These are phyloP conservation scores for Callimorpha dominula DNA, from an alignment of 2,888 invertebrate species.

Conservation along the genomic window DNA sequence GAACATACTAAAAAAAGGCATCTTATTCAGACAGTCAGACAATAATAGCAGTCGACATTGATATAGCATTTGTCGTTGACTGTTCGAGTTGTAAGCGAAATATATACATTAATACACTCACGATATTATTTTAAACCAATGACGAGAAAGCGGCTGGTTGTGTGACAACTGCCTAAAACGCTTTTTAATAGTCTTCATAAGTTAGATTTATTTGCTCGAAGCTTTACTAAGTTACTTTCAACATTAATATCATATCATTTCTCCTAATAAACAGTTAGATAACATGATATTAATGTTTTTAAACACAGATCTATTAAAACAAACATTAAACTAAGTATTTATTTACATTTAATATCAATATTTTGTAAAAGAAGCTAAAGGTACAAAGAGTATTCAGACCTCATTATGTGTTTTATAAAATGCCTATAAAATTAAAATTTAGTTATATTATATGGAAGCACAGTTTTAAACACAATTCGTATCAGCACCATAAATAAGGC, in stretches of 20 bases:
- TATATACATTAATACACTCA: no score
- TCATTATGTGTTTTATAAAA: conserved; percentile 35
- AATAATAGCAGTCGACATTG: no score
- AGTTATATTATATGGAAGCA: conserved; percentile 39
- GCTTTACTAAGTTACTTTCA: neutral
- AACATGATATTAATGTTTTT: neutral
- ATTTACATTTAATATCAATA: conserved; percentile 53
- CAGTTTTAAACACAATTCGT: conserved; percentile 1
- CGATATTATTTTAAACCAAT: no score
- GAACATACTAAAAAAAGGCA: neutral
- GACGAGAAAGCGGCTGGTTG: neutral
- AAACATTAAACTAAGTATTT: conserved; percentile 12
- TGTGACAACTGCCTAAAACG: conserved; percentile 5
- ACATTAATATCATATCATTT: neutral
- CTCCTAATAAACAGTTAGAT: neutral
- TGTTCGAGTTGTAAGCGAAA: no score
- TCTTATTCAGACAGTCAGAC: neutral
- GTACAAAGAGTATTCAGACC: conserved; percentile 47
- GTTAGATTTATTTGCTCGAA: neutral
- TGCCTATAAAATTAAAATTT: conserved; percentile 24
- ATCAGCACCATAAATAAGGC: neutral
- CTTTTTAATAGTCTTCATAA: neutral
- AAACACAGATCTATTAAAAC: neutral
- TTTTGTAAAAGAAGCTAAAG: conserved; percentile 28
- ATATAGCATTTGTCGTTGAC: no score